Percentiles rank a stretch among this genome's conserved stretches.
Conservation (phyloP, 1,140 invertebrate species). For the Camponotus vicinus region DNA sequence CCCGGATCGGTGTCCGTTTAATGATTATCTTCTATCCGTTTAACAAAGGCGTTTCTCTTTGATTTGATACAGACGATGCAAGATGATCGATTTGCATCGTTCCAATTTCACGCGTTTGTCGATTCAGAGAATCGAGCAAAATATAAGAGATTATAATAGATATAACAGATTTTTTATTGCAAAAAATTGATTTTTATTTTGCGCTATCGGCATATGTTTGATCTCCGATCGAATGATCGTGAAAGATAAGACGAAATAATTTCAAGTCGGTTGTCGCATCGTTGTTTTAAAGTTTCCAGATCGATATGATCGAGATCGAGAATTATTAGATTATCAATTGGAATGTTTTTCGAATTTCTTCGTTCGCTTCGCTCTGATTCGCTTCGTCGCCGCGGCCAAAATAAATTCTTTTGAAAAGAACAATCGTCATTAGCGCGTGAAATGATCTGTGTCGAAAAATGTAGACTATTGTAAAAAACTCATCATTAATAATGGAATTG, state of each 20-base stretch:
- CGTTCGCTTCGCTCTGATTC: slow-evolving; percentile 49
- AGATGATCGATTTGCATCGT: not conserved
- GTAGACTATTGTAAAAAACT: slow-evolving; percentile 27
- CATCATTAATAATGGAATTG: slow-evolving; percentile 31
- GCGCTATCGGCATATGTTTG: not conserved
- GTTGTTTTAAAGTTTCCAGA: not conserved
- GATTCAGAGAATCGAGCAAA: not conserved
- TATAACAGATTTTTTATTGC: not conserved
- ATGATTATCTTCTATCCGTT: slow-evolving; percentile 4
- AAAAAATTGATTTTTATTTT: slow-evolving; percentile 4
- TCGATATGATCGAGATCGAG: slow-evolving; percentile 23
- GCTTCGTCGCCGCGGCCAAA: not conserved
- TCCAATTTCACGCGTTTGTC: slow-evolving; percentile 4
- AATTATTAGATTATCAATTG: not conserved
- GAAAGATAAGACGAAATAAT: not conserved
- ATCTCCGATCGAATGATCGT: slow-evolving; percentile 3
- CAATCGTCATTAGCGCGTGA: slow-evolving; percentile 21
- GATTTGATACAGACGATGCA: not conserved
- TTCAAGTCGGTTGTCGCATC: not conserved
- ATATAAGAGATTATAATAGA: not conserved
- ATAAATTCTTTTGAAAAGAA: slow-evolving; percentile 28
- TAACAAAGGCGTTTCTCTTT: not conserved
- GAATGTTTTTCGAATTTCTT: slow-evolving; percentile 50
- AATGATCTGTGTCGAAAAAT: slow-evolving; percentile 22
- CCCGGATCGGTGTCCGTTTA: not conserved